Conservation (phyloP, 2,797 vertebrate genomes). For the Pantherophis alleghaniensis region DNA sequence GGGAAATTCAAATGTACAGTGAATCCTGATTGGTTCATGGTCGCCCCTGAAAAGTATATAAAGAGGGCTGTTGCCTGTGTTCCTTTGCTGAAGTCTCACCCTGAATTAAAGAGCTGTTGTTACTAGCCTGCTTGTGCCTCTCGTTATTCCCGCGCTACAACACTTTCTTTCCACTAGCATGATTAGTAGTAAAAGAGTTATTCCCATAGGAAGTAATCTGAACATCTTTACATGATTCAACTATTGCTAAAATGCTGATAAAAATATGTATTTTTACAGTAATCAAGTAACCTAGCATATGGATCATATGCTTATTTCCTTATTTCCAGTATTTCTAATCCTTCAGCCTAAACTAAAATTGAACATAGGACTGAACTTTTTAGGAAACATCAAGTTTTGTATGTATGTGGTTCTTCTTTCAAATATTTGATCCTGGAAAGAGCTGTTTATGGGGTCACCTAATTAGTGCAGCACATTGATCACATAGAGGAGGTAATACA, state of each 20-base stretch:
- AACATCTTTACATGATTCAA: background rate
- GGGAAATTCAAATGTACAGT: too few species aligned
- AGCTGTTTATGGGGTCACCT: background rate
- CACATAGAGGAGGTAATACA: background rate
- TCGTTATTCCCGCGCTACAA: too few species aligned
- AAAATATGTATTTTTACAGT: background rate
- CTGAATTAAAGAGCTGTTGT: too few species aligned
- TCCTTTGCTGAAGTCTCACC: too few species aligned
- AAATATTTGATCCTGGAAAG: background rate
- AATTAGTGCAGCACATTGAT: background rate
- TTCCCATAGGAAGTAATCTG: background rate
- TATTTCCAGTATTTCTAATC: background rate
- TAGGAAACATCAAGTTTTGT: background rate
- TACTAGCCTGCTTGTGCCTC: too few species aligned
- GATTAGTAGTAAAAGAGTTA: background rate
- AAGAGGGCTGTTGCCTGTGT: too few species aligned
- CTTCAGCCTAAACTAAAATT: background rate
- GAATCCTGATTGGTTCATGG: too few species aligned
- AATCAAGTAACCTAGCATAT: background rate
- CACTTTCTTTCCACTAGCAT: background rate
- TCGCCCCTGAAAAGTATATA: too few species aligned
- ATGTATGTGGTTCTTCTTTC: background rate
- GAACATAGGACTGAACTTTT: background rate
- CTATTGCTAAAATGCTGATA: background rate
- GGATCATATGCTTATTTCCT: background rate